These are phyloP conservation scores for Plecturocebus donacophilus DNA, from an alignment of 2,113 vertebrate genomes.

Conservation along the genomic window DNA sequence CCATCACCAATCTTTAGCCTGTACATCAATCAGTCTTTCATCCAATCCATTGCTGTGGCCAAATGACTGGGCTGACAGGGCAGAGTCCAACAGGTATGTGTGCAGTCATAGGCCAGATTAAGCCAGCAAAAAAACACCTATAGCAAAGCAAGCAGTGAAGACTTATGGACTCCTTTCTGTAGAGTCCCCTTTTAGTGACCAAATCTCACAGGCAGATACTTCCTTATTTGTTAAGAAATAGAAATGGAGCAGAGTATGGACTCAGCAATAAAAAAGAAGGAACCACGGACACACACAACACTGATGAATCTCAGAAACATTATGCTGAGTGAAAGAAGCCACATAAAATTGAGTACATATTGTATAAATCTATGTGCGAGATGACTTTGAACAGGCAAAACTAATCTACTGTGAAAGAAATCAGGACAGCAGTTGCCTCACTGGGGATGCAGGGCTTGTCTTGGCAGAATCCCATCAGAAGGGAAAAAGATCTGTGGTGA, in stretches of 20 bases:
- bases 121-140: rapidly evolving
- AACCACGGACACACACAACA: background rate
- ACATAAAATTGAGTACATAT: background rate
- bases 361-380: background rate
- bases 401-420: background rate
- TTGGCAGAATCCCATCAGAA: background rate
- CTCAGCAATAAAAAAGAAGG: background rate
- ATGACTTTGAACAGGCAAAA: background rate
- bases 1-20: background rate
- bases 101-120: rapidly evolving
- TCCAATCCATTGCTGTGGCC: background rate
- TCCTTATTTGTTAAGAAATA: background rate
- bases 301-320: background rate
- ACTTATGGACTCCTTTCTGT: rapidly evolving
- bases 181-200: background rate
- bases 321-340: background rate
- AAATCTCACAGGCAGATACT: background rate
- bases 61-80: rapidly evolving
- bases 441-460: rapidly evolving
- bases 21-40: rapidly evolving
- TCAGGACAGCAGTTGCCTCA: background rate
- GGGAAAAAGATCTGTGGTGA: background rate
- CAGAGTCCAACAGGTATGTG: rapidly evolving
- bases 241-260: background rate
- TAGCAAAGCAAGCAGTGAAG: background rate